Evolutionary conservation across 2,113 vertebrate genomes (phyloP).

Genomic region (Pterophyllum scalare): DNA sequence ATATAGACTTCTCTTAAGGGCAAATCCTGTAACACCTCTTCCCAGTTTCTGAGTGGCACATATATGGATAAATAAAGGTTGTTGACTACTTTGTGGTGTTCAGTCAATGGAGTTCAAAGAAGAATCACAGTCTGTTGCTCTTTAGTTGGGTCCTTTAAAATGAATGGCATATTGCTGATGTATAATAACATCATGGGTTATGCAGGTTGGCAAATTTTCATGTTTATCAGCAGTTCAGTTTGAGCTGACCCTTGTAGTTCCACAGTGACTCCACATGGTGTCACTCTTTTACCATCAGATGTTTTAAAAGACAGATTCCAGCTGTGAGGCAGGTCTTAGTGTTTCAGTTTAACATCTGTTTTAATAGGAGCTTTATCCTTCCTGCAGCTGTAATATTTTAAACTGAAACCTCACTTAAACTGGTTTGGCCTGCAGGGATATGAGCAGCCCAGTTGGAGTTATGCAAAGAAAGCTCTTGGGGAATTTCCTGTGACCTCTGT

Average conservation of each 20-base stretch:
- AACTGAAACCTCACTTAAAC: background rate
- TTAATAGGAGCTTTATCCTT: background rate
- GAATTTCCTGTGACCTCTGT: background rate
- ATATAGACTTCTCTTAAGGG: slow-evolving; percentile 78
- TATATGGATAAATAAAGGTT: slow-evolving; percentile 87
- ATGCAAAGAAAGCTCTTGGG: background rate
- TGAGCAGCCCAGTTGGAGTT: background rate
- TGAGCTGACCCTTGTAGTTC: background rate
- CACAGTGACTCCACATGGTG: slow-evolving; percentile 49
- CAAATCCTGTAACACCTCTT: slow-evolving; percentile 78
- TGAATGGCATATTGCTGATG: background rate
- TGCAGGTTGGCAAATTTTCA: background rate
- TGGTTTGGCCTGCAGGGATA: background rate
- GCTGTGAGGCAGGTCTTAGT: background rate
- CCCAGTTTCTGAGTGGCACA: slow-evolving; percentile 80
- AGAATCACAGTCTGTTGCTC: background rate
- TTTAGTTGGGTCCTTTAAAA: background rate
- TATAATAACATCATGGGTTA: background rate
- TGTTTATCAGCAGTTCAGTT: background rate
- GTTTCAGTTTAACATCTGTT: background rate
- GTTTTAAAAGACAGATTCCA: background rate
- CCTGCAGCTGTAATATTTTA: background rate
- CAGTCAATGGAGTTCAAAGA: slow-evolving; percentile 20
- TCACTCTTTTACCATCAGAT: slow-evolving; percentile 6
- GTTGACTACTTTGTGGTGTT: slow-evolving; percentile 77